Percentiles rank a stretch among this genome's conserved stretches.
Evolutionary conservation across 2,888 invertebrate genomes (phyloP).

Genomic region (Caenorhabditis japonica): DNA sequence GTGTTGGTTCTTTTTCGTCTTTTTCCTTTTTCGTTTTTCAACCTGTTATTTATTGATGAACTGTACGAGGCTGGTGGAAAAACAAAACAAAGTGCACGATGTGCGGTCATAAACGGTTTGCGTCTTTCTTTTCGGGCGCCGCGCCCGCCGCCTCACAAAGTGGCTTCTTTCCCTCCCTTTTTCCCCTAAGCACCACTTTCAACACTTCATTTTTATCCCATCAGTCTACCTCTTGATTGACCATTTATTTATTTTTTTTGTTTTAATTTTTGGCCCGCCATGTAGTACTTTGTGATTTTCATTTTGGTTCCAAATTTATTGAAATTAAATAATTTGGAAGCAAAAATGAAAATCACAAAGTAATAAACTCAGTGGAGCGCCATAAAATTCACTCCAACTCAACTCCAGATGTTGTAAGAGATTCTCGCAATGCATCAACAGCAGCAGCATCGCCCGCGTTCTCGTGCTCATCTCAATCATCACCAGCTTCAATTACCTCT

Average conservation of each 20-base stretch:
- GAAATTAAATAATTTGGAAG: no score
- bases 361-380: no score
- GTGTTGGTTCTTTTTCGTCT: neutral
- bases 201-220: slow-evolving; percentile 3
- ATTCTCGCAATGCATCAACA: slow-evolving; percentile 9
- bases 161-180: slow-evolving; percentile 14
- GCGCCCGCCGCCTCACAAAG: slow-evolving; percentile 10
- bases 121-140: slow-evolving; percentile 18
- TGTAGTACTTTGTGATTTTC: no score
- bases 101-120: slow-evolving; percentile 6
- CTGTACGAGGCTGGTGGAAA: slow-evolving; percentile 1
- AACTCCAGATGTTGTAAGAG: slow-evolving; percentile 21
- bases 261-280: neutral
- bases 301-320: no score
- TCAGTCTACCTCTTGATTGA: slow-evolving; percentile 5
- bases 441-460: neutral
- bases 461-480: no score
- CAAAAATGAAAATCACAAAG: neutral
- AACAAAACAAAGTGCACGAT: slow-evolving; percentile 16
- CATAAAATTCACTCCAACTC: no score
- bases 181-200: slow-evolving; percentile 15
- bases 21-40: slow-evolving; percentile 9
- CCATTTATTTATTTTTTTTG: neutral
- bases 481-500: no score
- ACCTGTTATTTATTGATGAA: slow-evolving; percentile 52